Evolutionary conservation across 37 sponge, comb jelly and placozoan species (phyloP).

Genomic region (Beroe forskalii): DNA sequence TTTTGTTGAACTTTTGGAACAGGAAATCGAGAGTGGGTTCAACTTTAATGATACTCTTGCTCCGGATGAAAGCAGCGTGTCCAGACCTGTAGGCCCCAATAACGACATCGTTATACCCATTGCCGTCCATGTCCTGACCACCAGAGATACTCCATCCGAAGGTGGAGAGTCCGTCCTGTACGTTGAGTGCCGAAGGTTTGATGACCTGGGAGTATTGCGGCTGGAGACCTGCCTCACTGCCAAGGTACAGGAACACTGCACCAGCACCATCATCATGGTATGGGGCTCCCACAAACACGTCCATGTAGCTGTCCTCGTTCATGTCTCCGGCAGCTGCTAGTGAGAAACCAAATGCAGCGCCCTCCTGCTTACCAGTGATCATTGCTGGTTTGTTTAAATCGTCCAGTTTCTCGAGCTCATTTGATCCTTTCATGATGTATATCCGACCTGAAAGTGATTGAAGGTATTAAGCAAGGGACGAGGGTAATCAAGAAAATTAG

Average conservation of each 20-base stretch:
- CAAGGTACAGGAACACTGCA: conserved; percentile 57
- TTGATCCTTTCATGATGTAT: conserved; percentile 44
- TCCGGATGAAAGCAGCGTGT: conserved; percentile 44
- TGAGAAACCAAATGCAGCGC: conserved; percentile 58
- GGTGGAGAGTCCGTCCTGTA: neutral
- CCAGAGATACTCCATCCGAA: conserved; percentile 35
- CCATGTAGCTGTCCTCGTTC: conserved; percentile 54
- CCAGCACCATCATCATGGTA: neutral
- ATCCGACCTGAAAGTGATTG: neutral
- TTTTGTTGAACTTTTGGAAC: neutral
- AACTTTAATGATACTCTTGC: conserved; percentile 39
- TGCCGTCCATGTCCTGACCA: conserved; percentile 33
- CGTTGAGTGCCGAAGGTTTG: conserved; percentile 14
- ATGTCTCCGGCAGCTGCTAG: conserved; percentile 23
- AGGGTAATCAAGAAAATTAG: too few relatives aligned
- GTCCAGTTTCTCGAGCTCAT: neutral
- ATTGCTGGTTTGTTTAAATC: neutral
- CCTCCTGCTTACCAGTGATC: neutral
- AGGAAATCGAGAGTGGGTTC: neutral
- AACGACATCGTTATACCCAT: conserved; percentile 21
- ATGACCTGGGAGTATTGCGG: conserved; percentile 21
- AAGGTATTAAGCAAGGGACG: too few relatives aligned
- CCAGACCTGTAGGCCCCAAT: conserved; percentile 28
- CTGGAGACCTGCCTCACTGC: neutral
- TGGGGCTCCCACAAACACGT: conserved; percentile 61